Evolutionary conservation across 2,113 vertebrate genomes (phyloP), one percentile per base, ranked within the genome.

Genomic region (Forbesichthys agassizii): DNA sequence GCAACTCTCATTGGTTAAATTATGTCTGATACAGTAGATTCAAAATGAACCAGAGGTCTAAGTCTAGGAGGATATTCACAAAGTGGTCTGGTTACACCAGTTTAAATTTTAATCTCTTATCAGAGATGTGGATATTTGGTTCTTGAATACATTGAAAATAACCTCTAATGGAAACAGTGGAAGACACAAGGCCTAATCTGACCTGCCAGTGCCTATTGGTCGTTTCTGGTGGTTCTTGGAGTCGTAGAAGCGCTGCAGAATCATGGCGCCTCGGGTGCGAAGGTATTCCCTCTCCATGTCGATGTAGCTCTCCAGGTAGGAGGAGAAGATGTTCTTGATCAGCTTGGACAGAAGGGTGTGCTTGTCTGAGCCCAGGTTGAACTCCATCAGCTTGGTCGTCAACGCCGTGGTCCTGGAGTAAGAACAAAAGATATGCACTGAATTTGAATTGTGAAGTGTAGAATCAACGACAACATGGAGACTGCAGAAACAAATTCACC

Each of bases 151-250:
- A 71, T 1, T 11, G 46, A 48, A 5, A 9, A 8, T 13, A 46
- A 36, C 18, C 8, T 61, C 0, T 10, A 1, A 13, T 53, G 20
- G 13, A 33, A 11, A 20, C 12, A 4, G 9, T 51, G 58, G 61
- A 12, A 16, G 9, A 7, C 9, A 11, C 11, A 12, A 52, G 16
- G 3, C n/a, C 1, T 14, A 36, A n/a, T 75, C 95, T 89, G 78
- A 98, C 98, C 98, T 96, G 90, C 97, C 96, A 36, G 94, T 92
- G 73, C 96, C 97, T 74, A 98, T 93, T 7, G 94, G 89, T 65
- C 98, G 95, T 91, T 99, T 99, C 73, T 99, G 98, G 92, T 99
- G 98, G 88, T 98, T 98, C 93, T 99, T 99, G 61, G 97, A 99
- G 87, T 99, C 97, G 16, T 99, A 99, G 91, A 95, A 99, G 64